These are phyloP conservation scores for Nothocercus julius DNA, from an alignment of 2,113 vertebrate genomes.

Conservation along the genomic window DNA sequence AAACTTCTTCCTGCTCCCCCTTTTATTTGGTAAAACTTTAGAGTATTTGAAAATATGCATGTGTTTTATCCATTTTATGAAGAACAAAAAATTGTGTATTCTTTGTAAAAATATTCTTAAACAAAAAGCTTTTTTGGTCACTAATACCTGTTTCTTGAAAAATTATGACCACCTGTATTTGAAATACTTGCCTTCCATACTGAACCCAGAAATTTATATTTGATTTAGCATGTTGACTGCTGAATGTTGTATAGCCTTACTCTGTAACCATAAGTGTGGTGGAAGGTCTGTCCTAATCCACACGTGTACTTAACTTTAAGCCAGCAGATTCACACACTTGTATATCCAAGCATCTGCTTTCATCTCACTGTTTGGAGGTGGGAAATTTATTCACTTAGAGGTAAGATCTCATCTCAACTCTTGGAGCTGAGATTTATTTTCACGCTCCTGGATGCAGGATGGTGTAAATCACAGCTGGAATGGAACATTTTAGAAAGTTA, in stretches of 20 bases:
- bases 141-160: not conserved
- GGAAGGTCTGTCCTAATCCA: not conserved
- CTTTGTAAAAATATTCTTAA: not conserved
- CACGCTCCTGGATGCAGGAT: not conserved
- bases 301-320: not conserved
- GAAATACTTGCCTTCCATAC: not conserved
- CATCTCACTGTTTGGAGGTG: not conserved
- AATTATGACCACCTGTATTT: not conserved
- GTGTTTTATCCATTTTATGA: not conserved
- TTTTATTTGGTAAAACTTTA: not conserved
- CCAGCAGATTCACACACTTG: not conserved
- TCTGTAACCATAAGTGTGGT: not conserved
- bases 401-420: conserved; percentile 4
- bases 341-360: conserved; percentile 5
- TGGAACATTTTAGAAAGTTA: not conserved
- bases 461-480: not conserved
- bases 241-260: not conserved
- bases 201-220: not conserved
- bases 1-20: not conserved
- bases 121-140: not conserved
- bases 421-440: conserved; percentile 26
- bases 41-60: not conserved
- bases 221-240: not conserved
- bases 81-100: not conserved
- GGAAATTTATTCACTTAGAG: not conserved